These are phyloP conservation scores for Corythornis leucogaster DNA, from an alignment of 2,797 vertebrate species.

Conservation along the genomic window DNA sequence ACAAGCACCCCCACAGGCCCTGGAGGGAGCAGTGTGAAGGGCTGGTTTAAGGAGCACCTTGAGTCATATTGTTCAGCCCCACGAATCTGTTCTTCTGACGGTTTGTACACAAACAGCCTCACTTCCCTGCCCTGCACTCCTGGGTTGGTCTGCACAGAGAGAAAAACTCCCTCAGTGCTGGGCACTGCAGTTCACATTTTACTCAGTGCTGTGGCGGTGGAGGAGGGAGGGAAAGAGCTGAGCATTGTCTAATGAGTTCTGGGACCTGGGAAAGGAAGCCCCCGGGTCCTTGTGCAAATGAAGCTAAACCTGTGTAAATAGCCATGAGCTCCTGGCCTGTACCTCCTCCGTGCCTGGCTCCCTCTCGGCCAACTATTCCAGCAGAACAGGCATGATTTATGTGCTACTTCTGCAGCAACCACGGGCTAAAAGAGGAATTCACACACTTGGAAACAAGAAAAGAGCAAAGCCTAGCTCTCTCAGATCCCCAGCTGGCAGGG, in stretches of 20 bases:
- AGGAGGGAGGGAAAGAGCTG: background rate
- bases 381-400: conserved; percentile 46
- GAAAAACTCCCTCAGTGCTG: accelerated
- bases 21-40: background rate
- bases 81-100: background rate
- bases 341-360: background rate
- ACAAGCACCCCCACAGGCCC: background rate
- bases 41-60: background rate
- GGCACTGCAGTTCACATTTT: background rate
- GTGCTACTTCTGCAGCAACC: conserved; percentile 69
- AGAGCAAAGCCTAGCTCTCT: conserved; percentile 61
- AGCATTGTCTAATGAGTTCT: background rate
- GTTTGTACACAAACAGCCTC: background rate
- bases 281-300: accelerated
- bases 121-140: background rate
- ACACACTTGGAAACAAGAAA: conserved; percentile 64
- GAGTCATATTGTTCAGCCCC: background rate
- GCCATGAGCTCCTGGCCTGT: background rate
- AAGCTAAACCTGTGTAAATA: background rate
- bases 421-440: conserved; percentile 35
- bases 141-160: accelerated
- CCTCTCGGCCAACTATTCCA: background rate
- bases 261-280: background rate
- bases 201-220: accelerated
- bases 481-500: conserved; percentile 38